These are phyloP conservation scores for Molossus alvarezi DNA, from an alignment of 2,797 vertebrate genomes.

Conservation along the genomic window DNA sequence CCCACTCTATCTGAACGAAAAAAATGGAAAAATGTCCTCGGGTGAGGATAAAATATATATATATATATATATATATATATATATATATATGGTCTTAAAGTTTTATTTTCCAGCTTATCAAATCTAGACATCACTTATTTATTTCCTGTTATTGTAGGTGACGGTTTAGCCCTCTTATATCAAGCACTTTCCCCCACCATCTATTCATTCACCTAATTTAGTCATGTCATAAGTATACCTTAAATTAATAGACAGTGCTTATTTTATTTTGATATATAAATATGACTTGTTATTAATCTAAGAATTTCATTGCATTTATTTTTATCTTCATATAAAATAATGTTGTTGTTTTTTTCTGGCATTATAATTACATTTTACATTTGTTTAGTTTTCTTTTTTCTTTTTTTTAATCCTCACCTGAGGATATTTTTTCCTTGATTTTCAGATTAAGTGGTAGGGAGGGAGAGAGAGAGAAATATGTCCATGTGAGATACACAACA, in stretches of 20 bases:
- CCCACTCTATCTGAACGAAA: no score
- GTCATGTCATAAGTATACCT: not conserved
- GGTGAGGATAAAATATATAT: no score
- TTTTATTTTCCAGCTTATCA: not conserved
- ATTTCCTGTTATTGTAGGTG: not conserved
- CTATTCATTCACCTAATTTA: not conserved
- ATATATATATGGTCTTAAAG: not conserved
- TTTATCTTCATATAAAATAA: not conserved
- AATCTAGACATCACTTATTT: not conserved
- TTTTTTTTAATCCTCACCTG: no score
- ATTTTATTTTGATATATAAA: constrained; percentile 5
- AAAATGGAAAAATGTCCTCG: no score
- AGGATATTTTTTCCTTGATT: no score
- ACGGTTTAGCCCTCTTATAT: not conserved
- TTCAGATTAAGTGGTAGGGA: no score
- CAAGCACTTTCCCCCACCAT: not conserved
- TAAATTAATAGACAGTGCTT: not conserved
- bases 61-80: no score
- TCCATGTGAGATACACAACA: no score
- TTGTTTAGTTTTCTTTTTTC: not conserved
- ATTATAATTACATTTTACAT: not conserved
- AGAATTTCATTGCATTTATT: not conserved
- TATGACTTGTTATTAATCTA: not conserved
- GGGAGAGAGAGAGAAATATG: no score
- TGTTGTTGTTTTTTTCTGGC: not conserved